Base-by-base conservation (phyloP, 1,140 invertebrate genomes). In the Schlechtendalia chinensis region DNA sequence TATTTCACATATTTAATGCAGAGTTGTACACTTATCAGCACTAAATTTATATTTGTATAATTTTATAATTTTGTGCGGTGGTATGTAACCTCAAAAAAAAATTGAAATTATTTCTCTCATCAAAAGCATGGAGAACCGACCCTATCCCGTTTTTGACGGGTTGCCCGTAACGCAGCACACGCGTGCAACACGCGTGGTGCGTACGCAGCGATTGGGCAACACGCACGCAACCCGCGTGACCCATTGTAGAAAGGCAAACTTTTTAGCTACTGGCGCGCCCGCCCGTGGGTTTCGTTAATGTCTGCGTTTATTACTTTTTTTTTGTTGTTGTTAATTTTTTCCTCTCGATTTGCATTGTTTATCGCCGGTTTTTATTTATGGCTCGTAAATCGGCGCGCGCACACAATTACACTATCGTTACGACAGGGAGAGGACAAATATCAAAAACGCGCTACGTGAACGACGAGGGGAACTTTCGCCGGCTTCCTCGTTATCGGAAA, bases 401-500 rank as follows among this genome's bases (percentile, higher is more conserved):
- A 8, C 8, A 39, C 8, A 4, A 39, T 39, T n/a, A n/a, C n/a
- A n/a, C n/a, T 39, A 39, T 39, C 32, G 32, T 39, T 39, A 39
- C 32, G 32, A 39, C n/a, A n/a, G n/a, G n/a, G n/a, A n/a, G n/a
- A n/a, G n/a, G n/a, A n/a, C n/a, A n/a, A n/a, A 24, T 14, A 12
- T 22, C 8, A 17, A 24, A 12, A 29, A 61, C 17, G 24, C 65
- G 24, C 63, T 22, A 45, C 14, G 19, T 45, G 45, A 45, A 45
- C 32, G 65, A 47, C 16, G 47, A 1, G 47, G 27, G 56, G 65
- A 82, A 63, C 54, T 81, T 56, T 71, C 65, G 56, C 50, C 29
- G 67, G 39, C 39, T 59, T 77, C 53, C 77, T 71, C 65, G 29
- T 71, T 67, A 82, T n/a, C 45, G 27, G 58, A 53, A 61, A 80